Base-by-base conservation (phyloP, 2,888 invertebrate genomes). In the Diploptera punctata region DNA sequence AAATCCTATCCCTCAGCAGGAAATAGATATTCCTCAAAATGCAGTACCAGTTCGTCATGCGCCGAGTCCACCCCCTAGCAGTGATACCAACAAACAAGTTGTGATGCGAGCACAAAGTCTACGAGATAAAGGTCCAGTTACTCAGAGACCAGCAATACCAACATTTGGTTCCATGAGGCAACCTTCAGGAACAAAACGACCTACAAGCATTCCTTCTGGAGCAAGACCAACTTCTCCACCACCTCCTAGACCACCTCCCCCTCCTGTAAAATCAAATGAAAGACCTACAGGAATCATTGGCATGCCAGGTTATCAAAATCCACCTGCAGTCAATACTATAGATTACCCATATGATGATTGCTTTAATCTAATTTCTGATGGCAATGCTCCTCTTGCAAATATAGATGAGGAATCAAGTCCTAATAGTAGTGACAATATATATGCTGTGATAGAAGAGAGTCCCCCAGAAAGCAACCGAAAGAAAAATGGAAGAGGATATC, bases 151-250 rank as follows among this genome's bases (percentile, higher is more conserved):
- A 0, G 84, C 85, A 0, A 86, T 94, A 38, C 93, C 91, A 75
- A 90, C 90, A 33, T 94, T 94, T 78, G 94, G 94, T 0, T 94
- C 94, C 0, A 94, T 94, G 93, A 85, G 95, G 31, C 90, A 92
- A 77, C 86, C 91, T 0, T 86, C 88, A 0, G 86, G 86, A 0
- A 83, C 83, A 0, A 90, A 90, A 21, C 85, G 95, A 67, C 94
- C 95, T 0, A 86, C 92, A 24, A 94, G 94, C 74, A 90, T 93
- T 5, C 89, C 90, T 0, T 85, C 87, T 0, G 86, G 85, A 13
- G 86, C 86, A 0, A 84, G 94, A 44, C 94, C 94, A 0, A 93
- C 91, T 54, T 90, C 90, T 26, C 92, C 93, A 0, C 92, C 92
- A 0, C 93, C 94, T 0, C 93, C 94, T 0, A 91, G 92, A 0